Evolutionary conservation across 2,888 invertebrate species (phyloP).

Genomic region (Morpho deidamia): DNA sequence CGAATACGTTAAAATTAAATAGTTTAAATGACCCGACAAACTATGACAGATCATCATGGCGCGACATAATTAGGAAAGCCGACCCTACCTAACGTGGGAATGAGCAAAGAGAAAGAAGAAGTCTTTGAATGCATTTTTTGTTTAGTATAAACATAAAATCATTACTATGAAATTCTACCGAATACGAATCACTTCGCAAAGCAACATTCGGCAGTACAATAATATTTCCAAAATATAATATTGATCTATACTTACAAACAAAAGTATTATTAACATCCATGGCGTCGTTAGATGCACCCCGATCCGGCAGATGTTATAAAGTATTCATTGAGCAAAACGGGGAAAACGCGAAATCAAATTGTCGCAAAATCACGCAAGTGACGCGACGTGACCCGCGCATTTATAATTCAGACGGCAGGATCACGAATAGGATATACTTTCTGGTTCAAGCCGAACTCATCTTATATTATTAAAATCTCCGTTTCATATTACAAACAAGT

Average conservation of each 20-base stretch:
- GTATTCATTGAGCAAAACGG: conserved; percentile 70
- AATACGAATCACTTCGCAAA: no score
- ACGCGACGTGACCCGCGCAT: conserved; percentile 56
- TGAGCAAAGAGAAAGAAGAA: no score
- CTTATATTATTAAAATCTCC: conserved; percentile 28
- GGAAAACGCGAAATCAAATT: conserved; percentile 74
- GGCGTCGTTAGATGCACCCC: conserved; percentile 60
- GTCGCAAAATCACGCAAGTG: conserved; percentile 75
- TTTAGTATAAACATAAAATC: no score
- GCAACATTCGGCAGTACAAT: no score
- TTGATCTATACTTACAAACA: conserved; percentile 18
- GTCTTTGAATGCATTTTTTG: no score
- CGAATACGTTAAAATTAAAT: no score
- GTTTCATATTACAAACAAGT: conserved; percentile 11
- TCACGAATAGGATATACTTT: conserved; percentile 46
- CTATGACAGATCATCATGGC: no score
- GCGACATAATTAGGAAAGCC: no score
- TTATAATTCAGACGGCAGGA: conserved; percentile 62
- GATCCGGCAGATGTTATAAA: conserved; percentile 61
- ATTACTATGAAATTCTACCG: no score
- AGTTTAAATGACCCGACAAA: no score
- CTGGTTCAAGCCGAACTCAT: conserved; percentile 44
- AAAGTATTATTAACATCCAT: conserved; percentile 42
- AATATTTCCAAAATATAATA: not conserved
- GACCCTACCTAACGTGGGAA: no score